Base-by-base conservation (phyloP, 2,888 invertebrate genomes). In the Epistrophe grossulariae region DNA sequence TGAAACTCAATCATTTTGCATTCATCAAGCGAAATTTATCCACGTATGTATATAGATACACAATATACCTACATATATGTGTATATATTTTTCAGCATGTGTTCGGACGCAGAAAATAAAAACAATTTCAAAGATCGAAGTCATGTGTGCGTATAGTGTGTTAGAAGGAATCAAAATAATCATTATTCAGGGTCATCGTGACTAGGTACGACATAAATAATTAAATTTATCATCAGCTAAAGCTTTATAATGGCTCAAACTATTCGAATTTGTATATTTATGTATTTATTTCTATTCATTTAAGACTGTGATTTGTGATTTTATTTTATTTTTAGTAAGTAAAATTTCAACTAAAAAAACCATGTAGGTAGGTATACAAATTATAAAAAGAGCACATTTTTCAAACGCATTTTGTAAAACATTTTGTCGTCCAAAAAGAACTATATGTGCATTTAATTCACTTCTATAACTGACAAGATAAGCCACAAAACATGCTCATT, bases 161-260 rank as follows among this genome's bases (percentile, higher is more conserved):
- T 73, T 52, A 35, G 35, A 38, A 66, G 59, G 72, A 38, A 28
- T 35, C 72, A 43, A 55, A 79, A 64, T 71, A 50, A 81, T 81
- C 70, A 74, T 73, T 78, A 64, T 82, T 85, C 82, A 85, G 85
- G 82, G 85, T 85, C 85, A 85, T 74, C 78, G 48, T 52, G 82
- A 73, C 64, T n/a, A 70, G 5, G 5, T 70, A 72, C 72, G 60
- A 70, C 78, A 74, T n/a, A 68, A 38, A 68, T 70, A 66, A 52
- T 55, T 38, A 73, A 78, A 85, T 81, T 81, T 77, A 85, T 81
- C 68, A 55, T 60, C 76, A 70, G 38, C 73, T 70, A 64, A 64
- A 81, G 72, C 72, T 81, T 19, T 28, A 24, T 24, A 15, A 55
- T 50, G 28, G 40, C 55, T 28, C 62, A 80, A 24, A 31, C 62